These are phyloP conservation scores for Dasyornis broadbenti DNA, from an alignment of 2,113 vertebrate genomes.

Conservation along the genomic window DNA sequence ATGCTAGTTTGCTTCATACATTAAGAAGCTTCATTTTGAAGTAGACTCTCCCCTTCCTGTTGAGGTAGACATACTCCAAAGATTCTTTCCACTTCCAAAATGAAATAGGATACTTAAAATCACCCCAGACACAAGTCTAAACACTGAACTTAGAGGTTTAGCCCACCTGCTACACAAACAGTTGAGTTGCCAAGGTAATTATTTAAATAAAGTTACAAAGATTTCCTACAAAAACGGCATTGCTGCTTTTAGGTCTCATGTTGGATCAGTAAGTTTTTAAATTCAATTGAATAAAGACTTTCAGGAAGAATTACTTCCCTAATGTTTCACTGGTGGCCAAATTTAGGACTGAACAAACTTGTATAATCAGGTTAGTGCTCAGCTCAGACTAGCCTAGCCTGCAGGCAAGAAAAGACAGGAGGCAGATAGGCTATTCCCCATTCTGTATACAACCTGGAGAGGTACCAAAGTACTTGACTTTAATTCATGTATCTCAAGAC, in stretches of 20 bases:
- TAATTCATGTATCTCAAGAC: background rate
- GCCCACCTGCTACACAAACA: slow-evolving; percentile 41
- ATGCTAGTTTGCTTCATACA: background rate
- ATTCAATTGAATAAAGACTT: background rate
- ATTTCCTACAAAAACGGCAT: background rate
- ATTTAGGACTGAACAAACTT: background rate
- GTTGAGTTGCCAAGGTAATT: slow-evolving; percentile 1
- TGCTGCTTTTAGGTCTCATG: background rate
- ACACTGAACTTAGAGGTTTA: slow-evolving; percentile 16
- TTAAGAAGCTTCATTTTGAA: background rate
- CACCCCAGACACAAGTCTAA: slow-evolving; percentile 14
- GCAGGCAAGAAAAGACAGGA: slow-evolving; percentile 7
- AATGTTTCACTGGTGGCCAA: background rate
- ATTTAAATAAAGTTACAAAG: slow-evolving; percentile 26
- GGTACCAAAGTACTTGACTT: background rate
- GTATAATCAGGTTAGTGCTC: background rate
- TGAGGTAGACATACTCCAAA: slow-evolving; percentile 18
- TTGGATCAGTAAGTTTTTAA: background rate
- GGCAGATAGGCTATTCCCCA: slow-evolving; percentile 55
- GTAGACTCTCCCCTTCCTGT: background rate
- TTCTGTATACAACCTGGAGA: background rate
- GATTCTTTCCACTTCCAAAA: slow-evolving; percentile 42
- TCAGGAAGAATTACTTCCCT: background rate
- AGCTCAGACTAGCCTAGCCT: slow-evolving; percentile 50
- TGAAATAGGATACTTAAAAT: slow-evolving; percentile 34